Evolutionary conservation across 2,113 vertebrate genomes (phyloP).

Genomic region (Odocoileus virginianus): DNA sequence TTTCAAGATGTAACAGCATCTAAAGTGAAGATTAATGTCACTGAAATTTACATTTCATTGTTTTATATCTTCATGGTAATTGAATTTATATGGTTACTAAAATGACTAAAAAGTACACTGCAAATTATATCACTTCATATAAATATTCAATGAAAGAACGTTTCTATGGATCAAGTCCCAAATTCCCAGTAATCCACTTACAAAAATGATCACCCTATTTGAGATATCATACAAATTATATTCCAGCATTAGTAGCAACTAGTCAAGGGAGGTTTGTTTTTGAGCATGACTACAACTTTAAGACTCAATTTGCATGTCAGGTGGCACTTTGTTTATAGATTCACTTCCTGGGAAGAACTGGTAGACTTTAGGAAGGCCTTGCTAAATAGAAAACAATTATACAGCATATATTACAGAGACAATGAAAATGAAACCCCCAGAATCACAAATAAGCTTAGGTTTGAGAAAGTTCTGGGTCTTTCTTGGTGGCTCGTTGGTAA

Average conservation of each 20-base stretch:
- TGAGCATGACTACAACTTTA: not conserved
- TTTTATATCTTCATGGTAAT: not conserved
- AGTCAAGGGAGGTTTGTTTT: not conserved
- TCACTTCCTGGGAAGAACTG: not conserved
- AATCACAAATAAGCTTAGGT: not conserved
- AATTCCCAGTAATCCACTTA: not conserved
- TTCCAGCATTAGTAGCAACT: not conserved
- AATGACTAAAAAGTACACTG: not conserved
- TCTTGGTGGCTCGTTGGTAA: not conserved
- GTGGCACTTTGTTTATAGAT: not conserved
- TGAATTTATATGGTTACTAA: not conserved
- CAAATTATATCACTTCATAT: not conserved
- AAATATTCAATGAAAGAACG: slow-evolving; percentile 31
- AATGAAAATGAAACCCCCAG: not conserved
- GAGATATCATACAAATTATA: not conserved
- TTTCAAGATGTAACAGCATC: not conserved
- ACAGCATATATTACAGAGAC: not conserved
- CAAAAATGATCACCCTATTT: not conserved
- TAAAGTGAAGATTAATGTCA: not conserved
- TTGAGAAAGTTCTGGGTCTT: not conserved
- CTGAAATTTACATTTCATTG: not conserved
- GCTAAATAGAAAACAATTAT: not conserved
- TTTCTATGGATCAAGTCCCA: not conserved
- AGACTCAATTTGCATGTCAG: not conserved
- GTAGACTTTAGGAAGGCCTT: not conserved